A percentile compares a stretch with the other conserved stretches of the same genome.
phyloP scores from a whole-genome alignment of 2,113 vertebrate species.

The Mormoops blainvillei region DNA sequence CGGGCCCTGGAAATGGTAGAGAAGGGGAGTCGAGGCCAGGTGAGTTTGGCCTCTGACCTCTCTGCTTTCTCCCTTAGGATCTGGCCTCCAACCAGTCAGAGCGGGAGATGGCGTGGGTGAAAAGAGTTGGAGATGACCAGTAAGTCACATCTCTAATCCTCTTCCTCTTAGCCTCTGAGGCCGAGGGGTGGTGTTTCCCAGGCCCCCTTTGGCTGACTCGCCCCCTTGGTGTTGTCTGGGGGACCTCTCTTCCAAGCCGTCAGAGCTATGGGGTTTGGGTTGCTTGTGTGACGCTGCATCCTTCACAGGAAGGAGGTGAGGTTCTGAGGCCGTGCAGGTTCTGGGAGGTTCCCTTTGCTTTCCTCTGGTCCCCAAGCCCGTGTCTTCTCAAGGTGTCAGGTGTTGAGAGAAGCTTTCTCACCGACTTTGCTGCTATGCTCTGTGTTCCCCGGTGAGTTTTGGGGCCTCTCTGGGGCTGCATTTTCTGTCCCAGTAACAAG shows the following conservation, averaged over 20 bases:
- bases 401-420: neutral
- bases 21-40: neutral
- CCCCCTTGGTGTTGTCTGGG: neutral
- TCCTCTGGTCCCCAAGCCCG: neutral
- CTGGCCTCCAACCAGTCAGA: constrained; percentile 90
- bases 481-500: neutral
- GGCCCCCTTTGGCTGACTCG: neutral
- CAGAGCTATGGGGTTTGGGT: neutral
- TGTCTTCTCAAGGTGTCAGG: neutral
- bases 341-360: neutral
- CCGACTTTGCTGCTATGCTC: neutral
- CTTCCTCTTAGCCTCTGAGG: neutral
- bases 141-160: constrained; percentile 81
- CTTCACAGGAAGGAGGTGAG: neutral
- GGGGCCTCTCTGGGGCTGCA: neutral
- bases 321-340: neutral
- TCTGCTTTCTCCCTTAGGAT: constrained; percentile 82
- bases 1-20: neutral
- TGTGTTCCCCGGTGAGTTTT: neutral
- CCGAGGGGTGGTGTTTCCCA: neutral
- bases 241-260: neutral
- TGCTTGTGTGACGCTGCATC: neutral
- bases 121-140: constrained; percentile 97
- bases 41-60: neutral
- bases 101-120: constrained; percentile 97